Percentiles rank a stretch among this genome's conserved stretches.
Conservation (phyloP, 2,113 vertebrate species). For the Xiphophorus maculatus region DNA sequence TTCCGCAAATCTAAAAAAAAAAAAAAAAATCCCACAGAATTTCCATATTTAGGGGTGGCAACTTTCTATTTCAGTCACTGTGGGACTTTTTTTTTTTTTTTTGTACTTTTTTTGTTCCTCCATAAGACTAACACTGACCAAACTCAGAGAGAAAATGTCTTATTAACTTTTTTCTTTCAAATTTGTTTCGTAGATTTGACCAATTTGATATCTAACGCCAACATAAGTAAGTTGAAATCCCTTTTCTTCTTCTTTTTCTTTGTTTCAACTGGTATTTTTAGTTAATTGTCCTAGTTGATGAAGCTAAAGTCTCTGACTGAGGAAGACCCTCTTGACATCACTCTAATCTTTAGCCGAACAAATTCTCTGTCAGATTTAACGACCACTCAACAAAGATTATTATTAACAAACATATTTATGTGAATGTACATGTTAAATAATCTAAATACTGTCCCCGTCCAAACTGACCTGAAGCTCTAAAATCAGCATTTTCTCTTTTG, state of each 20-base stretch:
- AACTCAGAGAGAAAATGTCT: too few species aligned
- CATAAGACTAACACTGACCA: background rate
- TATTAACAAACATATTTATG: too few species aligned
- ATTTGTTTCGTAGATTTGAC: constrained; percentile 5
- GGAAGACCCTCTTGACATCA: background rate
- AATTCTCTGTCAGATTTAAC: too few species aligned
- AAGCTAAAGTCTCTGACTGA: background rate
- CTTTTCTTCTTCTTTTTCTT: background rate
- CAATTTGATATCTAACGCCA: background rate
- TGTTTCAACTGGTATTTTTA: background rate
- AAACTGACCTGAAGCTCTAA: background rate
- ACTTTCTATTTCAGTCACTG: constrained; percentile 2
- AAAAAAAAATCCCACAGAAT: background rate
- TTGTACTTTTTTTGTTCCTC: background rate
- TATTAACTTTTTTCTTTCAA: background rate
- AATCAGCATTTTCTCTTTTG: too few species aligned
- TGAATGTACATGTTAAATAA: too few species aligned
- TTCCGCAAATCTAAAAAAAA: constrained; percentile 28
- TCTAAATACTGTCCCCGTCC: background rate
- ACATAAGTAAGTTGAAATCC: background rate
- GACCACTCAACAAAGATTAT: too few species aligned
- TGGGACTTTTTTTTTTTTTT: background rate
- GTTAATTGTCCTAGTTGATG: background rate
- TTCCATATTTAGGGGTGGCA: constrained; percentile 20
- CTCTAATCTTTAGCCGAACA: too few species aligned